Evolutionary conservation across 2,797 vertebrate species (phyloP), one percentile per base, ranked within the genome.

Genomic region (Betta splendens): DNA sequence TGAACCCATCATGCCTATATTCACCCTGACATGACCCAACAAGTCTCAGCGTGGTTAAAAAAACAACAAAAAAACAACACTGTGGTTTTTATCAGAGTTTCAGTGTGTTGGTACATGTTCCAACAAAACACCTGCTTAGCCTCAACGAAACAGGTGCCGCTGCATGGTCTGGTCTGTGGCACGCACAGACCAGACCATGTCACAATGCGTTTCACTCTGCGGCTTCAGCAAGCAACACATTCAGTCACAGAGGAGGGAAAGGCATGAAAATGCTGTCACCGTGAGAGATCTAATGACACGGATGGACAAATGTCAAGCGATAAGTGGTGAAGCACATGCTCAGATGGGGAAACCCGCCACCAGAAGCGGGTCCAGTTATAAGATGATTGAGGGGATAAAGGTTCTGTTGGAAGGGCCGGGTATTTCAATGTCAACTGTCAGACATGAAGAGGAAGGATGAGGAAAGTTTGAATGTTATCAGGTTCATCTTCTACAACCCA

Each of bases 131-230:
- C 73, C 77, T 79, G 77, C 64, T 78, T 43, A 77, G 53, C 13
- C 16, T 13, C 66, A 79, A 60, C 25, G 51, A 77, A 79, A 79
- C 77, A 73, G 79, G 63, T 86, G 82, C 49, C 64, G n/a, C 68
- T 65, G 74, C 10, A 77, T 74, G 69, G 53, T 60, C 58, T 31
- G 42, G 20, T 9, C 17, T n/a, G 7, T 37, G 45, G 15, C 8
- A 20, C 43, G 62, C 22, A 58, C 11, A 50, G 50, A 62, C 50
- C 2, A 28, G 26, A 10, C 2, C 8, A 9, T 28, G 26, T 56
- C 60, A 43, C 39, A 28, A 40, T 47, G 38, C 64, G 81, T 79
- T 56, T 45, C 37, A 42, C 16, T 37, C 31, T 47, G 66, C 17
- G 42, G 60, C 33, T 43, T 31, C 7, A 49, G 22, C 16, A 42